phyloP scores from a whole-genome alignment of 2,888 invertebrate genomes.

The Limnephilus auricula region DNA sequence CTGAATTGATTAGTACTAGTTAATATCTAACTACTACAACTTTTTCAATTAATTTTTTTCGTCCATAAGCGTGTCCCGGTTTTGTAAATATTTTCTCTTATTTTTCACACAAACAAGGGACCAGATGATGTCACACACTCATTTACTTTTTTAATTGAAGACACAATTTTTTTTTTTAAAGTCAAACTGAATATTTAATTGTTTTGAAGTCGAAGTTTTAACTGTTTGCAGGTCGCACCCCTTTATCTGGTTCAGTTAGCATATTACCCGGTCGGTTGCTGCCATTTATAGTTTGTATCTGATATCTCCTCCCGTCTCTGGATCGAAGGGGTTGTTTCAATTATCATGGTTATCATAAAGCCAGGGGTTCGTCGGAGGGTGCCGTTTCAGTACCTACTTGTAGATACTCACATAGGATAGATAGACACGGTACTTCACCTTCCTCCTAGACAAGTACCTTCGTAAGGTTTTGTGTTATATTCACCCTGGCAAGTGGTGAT shows the following conservation, averaged over 20 bases:
- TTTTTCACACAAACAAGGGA: too few species aligned
- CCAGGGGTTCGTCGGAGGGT: not conserved
- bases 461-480: not conserved
- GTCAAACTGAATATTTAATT: too few species aligned
- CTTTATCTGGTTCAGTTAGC: conserved; percentile 9
- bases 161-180: not conserved
- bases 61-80: too few species aligned
- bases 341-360: conserved; percentile 10
- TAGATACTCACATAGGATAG: not conserved
- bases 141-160: not conserved
- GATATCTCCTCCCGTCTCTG: not conserved
- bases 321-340: conserved; percentile 25
- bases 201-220: not conserved
- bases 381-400: not conserved
- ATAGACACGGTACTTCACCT: not conserved
- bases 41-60: too few species aligned
- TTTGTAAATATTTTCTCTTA: too few species aligned
- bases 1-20: too few species aligned
- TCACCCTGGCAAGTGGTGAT: not conserved
- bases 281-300: conserved; percentile 8
- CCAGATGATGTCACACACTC: too few species aligned
- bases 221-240: not conserved
- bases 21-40: too few species aligned
- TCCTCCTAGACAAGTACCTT: not conserved
- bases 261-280: not conserved